Conservation (phyloP, 2,888 invertebrate genomes). For the Agrilus cyanescens region DNA sequence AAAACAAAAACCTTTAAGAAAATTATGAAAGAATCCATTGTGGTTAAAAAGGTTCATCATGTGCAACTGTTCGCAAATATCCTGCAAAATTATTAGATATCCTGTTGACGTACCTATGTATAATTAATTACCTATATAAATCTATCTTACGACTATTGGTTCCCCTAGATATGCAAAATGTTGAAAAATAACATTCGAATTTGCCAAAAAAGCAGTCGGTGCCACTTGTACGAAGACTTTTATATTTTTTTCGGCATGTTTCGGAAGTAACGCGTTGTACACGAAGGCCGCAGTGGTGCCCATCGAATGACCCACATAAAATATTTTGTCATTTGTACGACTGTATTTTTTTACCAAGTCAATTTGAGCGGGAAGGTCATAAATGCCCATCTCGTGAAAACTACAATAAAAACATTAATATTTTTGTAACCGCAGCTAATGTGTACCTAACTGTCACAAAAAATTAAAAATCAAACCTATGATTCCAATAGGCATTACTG, state of each 20-base stretch:
- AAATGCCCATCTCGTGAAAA: constrained; percentile 4
- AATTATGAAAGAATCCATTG: no score
- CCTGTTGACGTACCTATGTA: no score
- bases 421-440: not conserved
- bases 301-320: constrained; percentile 2
- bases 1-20: no score
- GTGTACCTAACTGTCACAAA: not conserved
- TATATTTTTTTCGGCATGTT: constrained; percentile 1
- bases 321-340: not conserved
- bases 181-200: not conserved
- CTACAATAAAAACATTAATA: not conserved
- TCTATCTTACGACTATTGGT: no score
- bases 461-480: not conserved
- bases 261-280: constrained; percentile 3
- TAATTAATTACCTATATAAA: no score
- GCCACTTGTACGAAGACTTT: constrained; percentile 1
- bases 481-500: constrained; percentile 6
- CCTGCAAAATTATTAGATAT: no score
- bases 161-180: no score
- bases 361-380: constrained; percentile 3
- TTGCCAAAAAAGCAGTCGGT: not conserved
- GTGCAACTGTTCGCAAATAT: no score
- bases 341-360: not conserved
- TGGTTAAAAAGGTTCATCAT: no score
- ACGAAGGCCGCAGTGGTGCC: constrained; percentile 1